phyloP scores from a whole-genome alignment of 2,888 invertebrate genomes.

The Melanotus villosus region DNA sequence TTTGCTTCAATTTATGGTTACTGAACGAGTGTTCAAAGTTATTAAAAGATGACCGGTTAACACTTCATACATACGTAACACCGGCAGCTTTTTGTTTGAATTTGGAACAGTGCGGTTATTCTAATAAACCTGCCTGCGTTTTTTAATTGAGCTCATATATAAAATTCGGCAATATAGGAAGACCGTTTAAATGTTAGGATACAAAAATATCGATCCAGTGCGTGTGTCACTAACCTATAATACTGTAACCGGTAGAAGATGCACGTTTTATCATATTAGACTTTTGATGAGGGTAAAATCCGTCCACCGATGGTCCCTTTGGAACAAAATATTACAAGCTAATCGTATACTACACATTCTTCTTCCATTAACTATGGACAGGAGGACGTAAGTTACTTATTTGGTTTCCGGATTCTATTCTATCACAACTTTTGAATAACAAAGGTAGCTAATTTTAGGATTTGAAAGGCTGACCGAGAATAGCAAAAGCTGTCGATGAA shows the following conservation, averaged over 20 bases:
- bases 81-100: too few relatives aligned
- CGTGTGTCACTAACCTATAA: conserved; percentile 5
- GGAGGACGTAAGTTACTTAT: conserved; percentile 10
- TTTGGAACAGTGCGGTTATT: too few relatives aligned
- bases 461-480: background rate
- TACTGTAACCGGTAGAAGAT: background rate
- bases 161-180: too few relatives aligned
- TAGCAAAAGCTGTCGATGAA: too few relatives aligned
- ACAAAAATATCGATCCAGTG: background rate
- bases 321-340: conserved; percentile 1
- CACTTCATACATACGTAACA: too few relatives aligned
- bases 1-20: too few relatives aligned
- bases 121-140: too few relatives aligned
- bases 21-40: too few relatives aligned
- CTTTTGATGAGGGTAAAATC: conserved; percentile 20
- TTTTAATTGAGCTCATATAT: too few relatives aligned
- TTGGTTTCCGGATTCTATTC: background rate
- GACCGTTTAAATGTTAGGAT: too few relatives aligned
- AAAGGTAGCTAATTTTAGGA: conserved; percentile 8
- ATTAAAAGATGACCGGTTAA: too few relatives aligned
- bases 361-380: background rate
- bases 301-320: conserved; percentile 6
- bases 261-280: conserved; percentile 4
- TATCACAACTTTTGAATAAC: conserved; percentile 4
- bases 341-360: conserved; percentile 14